phyloP scores from a whole-genome alignment of 2,797 vertebrate species.

The Danio jaintianensis region DNA sequence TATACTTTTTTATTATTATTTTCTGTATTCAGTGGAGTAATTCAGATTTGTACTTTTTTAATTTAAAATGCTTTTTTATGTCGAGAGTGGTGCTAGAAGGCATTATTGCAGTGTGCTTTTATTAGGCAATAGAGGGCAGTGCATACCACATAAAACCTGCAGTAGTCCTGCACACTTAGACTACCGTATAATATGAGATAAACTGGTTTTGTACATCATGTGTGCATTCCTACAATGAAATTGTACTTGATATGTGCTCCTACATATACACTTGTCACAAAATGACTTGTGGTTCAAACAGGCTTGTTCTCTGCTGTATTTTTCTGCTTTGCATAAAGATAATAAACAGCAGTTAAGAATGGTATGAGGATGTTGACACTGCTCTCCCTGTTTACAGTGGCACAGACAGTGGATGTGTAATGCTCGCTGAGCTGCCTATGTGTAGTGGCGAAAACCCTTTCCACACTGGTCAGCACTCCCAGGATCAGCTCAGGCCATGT shows the following conservation, averaged over 20 bases:
- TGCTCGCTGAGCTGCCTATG: conserved; percentile 60
- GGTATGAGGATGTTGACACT: conserved; percentile 44
- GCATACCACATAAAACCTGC: background rate
- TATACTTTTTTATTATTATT: background rate
- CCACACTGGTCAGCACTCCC: conserved; percentile 9
- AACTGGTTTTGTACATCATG: background rate
- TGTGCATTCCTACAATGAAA: background rate
- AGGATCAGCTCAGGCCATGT: conserved; percentile 74
- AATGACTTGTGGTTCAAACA: background rate
- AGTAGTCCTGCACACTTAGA: background rate
- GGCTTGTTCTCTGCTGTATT: background rate
- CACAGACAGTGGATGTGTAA: conserved; percentile 66
- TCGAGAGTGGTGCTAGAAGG: background rate
- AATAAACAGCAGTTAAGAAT: background rate
- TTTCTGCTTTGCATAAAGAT: conserved; percentile 7
- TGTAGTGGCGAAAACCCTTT: conserved; percentile 40
- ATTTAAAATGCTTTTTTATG: background rate
- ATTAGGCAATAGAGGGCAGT: conserved; percentile 54
- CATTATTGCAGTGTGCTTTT: background rate
- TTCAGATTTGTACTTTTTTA: background rate
- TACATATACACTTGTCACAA: background rate
- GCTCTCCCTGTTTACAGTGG: conserved; percentile 57
- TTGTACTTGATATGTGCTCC: background rate
- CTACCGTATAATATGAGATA: background rate
- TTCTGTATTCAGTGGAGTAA: background rate